Evolutionary conservation across 2,888 invertebrate species (phyloP).

Genomic region (Eupithecia subumbrata): DNA sequence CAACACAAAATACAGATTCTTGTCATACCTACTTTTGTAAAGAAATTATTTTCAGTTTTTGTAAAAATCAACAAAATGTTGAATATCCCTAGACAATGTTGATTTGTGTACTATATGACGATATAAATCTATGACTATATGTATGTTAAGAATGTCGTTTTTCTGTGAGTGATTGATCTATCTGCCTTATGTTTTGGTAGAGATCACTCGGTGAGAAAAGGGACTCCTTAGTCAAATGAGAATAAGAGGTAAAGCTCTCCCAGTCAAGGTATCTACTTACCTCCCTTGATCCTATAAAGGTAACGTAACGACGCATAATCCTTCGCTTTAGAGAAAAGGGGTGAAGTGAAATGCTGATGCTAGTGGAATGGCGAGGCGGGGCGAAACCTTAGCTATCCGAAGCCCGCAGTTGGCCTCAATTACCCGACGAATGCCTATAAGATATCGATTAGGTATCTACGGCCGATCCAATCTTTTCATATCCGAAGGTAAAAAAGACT

Average conservation of each 20-base stretch:
- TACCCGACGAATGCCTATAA: conserved; percentile 41
- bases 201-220: neutral
- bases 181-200: neutral
- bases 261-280: neutral
- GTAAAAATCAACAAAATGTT: too few relatives aligned
- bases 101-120: too few relatives aligned
- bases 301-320: neutral
- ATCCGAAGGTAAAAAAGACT: conserved; percentile 37
- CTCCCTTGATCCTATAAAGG: neutral
- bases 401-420: neutral
- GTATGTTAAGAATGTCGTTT: too few relatives aligned
- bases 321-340: neutral
- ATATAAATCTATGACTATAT: too few relatives aligned
- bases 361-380: neutral
- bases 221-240: neutral
- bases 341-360: neutral
- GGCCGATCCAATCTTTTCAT: conserved; percentile 56
- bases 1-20: too few relatives aligned
- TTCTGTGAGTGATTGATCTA: neutral
- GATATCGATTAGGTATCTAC: conserved; percentile 29
- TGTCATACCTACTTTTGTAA: too few relatives aligned
- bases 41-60: too few relatives aligned
- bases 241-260: too few relatives aligned
- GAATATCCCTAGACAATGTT: too few relatives aligned
- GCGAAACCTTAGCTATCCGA: neutral